Conservation (phyloP, 2,888 invertebrate species). For the Agonopterix arenella region DNA sequence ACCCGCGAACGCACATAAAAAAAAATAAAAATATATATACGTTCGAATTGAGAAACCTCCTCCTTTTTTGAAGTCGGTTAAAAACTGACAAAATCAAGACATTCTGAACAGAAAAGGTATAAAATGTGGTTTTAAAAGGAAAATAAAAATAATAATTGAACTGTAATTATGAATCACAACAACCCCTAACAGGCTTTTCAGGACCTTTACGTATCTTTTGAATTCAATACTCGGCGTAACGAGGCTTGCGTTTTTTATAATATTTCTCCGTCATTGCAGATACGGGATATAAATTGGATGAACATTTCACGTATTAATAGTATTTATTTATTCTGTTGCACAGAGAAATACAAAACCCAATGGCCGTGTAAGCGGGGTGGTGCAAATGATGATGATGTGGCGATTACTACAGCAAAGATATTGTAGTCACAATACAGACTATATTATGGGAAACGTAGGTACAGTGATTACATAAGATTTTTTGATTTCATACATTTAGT, state of each 20-base stretch:
- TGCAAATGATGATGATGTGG: slow-evolving; percentile 15
- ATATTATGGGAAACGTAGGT: no score
- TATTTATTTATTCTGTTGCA: slow-evolving; percentile 38
- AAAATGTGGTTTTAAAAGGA: no score
- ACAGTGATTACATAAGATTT: no score
- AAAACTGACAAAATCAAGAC: no score
- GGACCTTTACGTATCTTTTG: slow-evolving; percentile 12
- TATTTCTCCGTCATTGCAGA: slow-evolving; percentile 12
- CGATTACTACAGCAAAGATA: neutral
- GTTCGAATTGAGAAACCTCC: no score
- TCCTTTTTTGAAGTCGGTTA: no score
- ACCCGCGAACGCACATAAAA: no score
- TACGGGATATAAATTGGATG: slow-evolving; percentile 14
- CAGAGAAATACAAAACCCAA: slow-evolving; percentile 32
- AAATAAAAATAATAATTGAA: neutral
- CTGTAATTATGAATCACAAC: slow-evolving; percentile 1
- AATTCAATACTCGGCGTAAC: slow-evolving; percentile 15
- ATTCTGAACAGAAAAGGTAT: no score
- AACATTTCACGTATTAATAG: slow-evolving; percentile 25
- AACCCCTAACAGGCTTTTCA: slow-evolving; percentile 16
- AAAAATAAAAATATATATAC: no score
- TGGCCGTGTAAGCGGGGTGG: slow-evolving; percentile 19
- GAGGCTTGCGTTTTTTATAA: slow-evolving; percentile 13
- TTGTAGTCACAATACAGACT: no score
- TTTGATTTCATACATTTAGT: no score